Conservation (phyloP, 30 jellyfish, hydroid and myxozoan genomes). For the Morbakka virulenta region DNA sequence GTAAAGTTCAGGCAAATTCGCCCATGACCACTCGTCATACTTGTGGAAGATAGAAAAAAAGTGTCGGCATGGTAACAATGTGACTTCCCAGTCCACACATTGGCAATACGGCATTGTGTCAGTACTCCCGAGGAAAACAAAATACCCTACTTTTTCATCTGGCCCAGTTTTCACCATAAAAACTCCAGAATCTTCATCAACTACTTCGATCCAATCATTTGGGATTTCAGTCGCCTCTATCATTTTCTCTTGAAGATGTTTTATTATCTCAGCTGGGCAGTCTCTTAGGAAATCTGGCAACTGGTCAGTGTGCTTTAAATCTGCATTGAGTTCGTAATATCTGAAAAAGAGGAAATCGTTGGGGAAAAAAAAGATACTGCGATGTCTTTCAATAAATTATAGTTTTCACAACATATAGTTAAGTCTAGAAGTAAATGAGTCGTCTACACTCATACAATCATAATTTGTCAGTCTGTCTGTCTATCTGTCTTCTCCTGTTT, state of each 20-base stretch:
- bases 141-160: too few species aligned
- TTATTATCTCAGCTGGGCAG: constrained; percentile 26
- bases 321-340: too few species aligned
- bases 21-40: constrained; percentile 21
- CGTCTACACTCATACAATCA: too few species aligned
- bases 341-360: too few species aligned
- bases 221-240: background rate
- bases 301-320: constrained; percentile 7
- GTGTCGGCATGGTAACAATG: constrained; percentile 44
- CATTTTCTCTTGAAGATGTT: constrained; percentile 14
- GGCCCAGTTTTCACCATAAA: background rate
- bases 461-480: too few species aligned
- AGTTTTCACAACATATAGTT: too few species aligned
- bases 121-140: too few species aligned
- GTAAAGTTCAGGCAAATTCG: constrained; percentile 5
- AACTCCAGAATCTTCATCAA: background rate
- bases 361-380: too few species aligned
- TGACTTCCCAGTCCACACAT: constrained; percentile 30
- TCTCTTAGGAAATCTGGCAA: constrained; percentile 20
- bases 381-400: too few species aligned
- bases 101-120: constrained; percentile 32
- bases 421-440: too few species aligned
- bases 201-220: background rate
- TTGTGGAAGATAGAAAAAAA: constrained; percentile 20
- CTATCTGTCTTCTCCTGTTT: too few species aligned